Percentiles rank a stretch among this genome's conserved stretches.
phyloP scores from a whole-genome alignment of 2,113 vertebrate species.

The Vidua chalybeata region DNA sequence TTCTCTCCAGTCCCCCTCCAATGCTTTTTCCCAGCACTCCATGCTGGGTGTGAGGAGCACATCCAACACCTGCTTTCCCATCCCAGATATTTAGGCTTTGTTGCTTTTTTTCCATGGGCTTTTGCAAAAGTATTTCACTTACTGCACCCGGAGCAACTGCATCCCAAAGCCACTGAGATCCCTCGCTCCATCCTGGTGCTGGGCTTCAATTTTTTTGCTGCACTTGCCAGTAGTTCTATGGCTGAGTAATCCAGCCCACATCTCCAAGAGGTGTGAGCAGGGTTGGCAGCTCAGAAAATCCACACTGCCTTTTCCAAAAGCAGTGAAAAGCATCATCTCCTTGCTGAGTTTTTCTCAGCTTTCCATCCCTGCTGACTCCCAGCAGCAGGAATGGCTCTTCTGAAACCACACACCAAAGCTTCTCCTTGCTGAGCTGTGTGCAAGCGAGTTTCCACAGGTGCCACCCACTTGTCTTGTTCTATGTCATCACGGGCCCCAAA shows the following conservation, averaged over 20 bases:
- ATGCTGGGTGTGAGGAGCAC: background rate
- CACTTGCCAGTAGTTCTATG: background rate
- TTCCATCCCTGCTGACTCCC: background rate
- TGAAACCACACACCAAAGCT: background rate
- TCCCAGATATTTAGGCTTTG: background rate
- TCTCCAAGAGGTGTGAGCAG: background rate
- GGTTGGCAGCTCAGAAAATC: background rate
- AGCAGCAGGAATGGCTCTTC: background rate
- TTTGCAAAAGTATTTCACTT: background rate
- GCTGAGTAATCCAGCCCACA: background rate
- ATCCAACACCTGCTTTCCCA: background rate
- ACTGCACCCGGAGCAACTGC: background rate
- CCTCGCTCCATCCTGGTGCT: background rate
- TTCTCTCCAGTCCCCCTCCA: background rate
- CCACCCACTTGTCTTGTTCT: background rate
- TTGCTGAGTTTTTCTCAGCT: background rate
- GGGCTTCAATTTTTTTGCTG: background rate
- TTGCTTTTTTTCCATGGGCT: background rate
- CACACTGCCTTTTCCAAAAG: background rate
- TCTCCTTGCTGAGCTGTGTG: background rate
- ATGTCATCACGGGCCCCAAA: rapidly evolving
- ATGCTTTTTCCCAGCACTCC: rapidly evolving
- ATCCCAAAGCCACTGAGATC: background rate
- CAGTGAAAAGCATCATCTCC: background rate
- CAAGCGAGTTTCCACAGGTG: rapidly evolving